Conservation (phyloP, 2,888 invertebrate genomes). For the Ochropleura leucogaster region DNA sequence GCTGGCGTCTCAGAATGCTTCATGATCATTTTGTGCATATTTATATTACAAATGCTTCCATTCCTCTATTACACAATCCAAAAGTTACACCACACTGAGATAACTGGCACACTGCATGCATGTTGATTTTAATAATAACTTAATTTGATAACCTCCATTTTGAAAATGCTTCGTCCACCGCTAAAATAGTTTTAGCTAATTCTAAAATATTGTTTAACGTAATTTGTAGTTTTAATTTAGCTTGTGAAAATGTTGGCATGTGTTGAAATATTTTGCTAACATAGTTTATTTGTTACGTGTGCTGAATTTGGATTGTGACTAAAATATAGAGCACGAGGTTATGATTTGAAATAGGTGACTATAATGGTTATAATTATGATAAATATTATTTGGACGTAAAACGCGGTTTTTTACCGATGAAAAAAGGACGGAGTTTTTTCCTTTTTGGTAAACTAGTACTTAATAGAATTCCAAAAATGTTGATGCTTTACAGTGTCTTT, state of each 20-base stretch:
- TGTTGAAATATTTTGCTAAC: constrained; percentile 25
- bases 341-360: constrained; percentile 1
- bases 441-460: not conserved
- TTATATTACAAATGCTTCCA: not conserved
- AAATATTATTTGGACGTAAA: not conserved
- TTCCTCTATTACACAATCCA: constrained; percentile 4
- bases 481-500: not conserved
- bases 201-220: constrained; percentile 25
- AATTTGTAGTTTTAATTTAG: constrained; percentile 38
- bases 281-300: constrained; percentile 43
- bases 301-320: constrained; percentile 40
- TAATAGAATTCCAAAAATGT: not conserved
- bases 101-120: constrained; percentile 44
- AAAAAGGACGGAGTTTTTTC: not conserved
- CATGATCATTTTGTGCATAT: constrained; percentile 22
- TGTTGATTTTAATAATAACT: constrained; percentile 47
- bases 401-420: not conserved
- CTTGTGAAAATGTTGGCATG: constrained; percentile 27
- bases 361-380: not conserved
- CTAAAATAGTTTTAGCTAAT: constrained; percentile 26
- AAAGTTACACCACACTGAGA: constrained; percentile 25
- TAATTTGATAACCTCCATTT: constrained; percentile 53
- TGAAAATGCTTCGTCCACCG: constrained; percentile 14
- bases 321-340: constrained; percentile 2
- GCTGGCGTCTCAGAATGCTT: too few species aligned